Evolutionary conservation across 1,140 invertebrate genomes (phyloP), one percentile per base, ranked within the genome.

Genomic region (Heliconius eleuchia): DNA sequence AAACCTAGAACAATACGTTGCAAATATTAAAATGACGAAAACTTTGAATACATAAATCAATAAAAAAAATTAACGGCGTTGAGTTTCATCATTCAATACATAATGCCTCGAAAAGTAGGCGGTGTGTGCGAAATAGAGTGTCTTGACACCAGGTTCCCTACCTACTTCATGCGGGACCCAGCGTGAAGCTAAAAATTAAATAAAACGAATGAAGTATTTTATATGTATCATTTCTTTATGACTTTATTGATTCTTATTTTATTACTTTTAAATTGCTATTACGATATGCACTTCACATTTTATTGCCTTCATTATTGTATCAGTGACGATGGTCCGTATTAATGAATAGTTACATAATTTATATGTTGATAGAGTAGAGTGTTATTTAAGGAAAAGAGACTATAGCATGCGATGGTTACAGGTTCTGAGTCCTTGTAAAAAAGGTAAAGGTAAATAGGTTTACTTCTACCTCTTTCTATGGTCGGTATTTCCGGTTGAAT

Each of bases 151-250:
- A 46, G 4, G 11, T 16, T 52, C 18, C 18, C 18, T 52, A 18
- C 42, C 13, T 7, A 4, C 42, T 46, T 11, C 13, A 46, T 4
- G 46, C 18, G 50, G 5, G 18, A 52, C 18, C 19, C 6, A 18
- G 18, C 5, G 23, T 60, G 9, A 60, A 60, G 9, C n/a, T 2
- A 60, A 23, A 60, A 23, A 13, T 13, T 46, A 16, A 46, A 66
- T 66, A 66, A 66, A 66, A 27, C 27, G 60, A 66, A 66, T 66
- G 60, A 66, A 66, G 60, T 66, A 66, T 30, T 73, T 73, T 39
- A 73, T 46, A 46, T 73, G 71, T 46, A 73, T 73, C 37, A 46
- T 42, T 42, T 46, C 71, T 73, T 73, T 73, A 73, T 73, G 34
- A 1, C 19, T 73, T 46, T 46, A 73, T 39, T 39, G 71, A 73